Percentiles rank a stretch among this genome's conserved stretches.
Evolutionary conservation across 2,888 invertebrate genomes (phyloP).

Genomic region (Aporophyla lueneburgensis): DNA sequence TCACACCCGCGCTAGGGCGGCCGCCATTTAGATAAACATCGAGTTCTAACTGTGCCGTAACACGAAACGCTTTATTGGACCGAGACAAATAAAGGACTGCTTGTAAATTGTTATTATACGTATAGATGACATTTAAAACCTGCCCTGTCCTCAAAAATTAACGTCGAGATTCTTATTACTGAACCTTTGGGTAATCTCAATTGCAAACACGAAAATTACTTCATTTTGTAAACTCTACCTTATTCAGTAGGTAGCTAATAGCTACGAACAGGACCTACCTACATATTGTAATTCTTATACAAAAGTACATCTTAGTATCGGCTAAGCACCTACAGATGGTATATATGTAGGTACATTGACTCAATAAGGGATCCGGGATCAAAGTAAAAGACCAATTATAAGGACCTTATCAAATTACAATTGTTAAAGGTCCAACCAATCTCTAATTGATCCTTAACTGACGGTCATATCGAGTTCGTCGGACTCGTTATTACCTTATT

Average conservation of each 20-base stretch:
- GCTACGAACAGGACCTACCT: neutral
- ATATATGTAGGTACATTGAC: neutral
- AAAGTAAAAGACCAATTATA: constrained; percentile 25
- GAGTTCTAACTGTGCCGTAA: constrained; percentile 82
- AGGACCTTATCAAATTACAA: constrained; percentile 13
- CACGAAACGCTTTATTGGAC: constrained; percentile 85
- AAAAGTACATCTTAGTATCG: too few relatives aligned
- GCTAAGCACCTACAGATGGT: neutral
- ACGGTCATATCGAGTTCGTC: constrained; percentile 16
- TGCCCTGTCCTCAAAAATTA: constrained; percentile 30
- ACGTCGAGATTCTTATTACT: constrained; percentile 14
- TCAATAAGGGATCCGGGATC: constrained; percentile 15
- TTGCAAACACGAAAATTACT: constrained; percentile 6
- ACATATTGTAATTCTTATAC: too few relatives aligned
- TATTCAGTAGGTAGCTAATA: neutral
- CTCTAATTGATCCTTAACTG: constrained; percentile 46
- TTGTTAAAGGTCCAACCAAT: constrained; percentile 23
- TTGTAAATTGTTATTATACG: constrained; percentile 68
- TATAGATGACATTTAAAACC: constrained; percentile 43
- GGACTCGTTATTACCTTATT: constrained; percentile 18
- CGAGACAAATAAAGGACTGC: constrained; percentile 79
- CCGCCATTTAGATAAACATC: constrained; percentile 87
- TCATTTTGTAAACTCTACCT: neutral
- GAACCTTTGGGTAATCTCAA: neutral
- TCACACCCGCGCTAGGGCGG: constrained; percentile 81